Percentiles rank a stretch among this genome's conserved stretches.
Conservation (phyloP, 2,113 vertebrate genomes). For the Syrrhaptes paradoxus region DNA sequence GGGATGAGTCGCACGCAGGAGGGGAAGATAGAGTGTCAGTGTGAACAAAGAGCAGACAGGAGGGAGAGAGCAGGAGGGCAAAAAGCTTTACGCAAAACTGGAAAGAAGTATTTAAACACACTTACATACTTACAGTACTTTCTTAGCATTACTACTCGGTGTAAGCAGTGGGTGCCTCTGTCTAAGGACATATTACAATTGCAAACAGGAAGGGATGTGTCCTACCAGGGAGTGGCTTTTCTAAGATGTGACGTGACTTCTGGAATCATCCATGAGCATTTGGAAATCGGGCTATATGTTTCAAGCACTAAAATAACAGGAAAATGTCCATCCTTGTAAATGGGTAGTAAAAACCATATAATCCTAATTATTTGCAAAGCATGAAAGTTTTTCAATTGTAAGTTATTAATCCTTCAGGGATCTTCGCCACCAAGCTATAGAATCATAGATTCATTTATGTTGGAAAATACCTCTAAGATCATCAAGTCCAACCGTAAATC, state of each 20-base stretch:
- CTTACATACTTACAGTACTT: not conserved
- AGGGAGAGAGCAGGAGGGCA: not conserved
- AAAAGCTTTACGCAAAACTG: not conserved
- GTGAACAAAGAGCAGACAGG: rapidly evolving
- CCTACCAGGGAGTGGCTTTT: not conserved
- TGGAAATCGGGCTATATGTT: not conserved
- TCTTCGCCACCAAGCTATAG: not conserved
- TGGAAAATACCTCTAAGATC: not conserved
- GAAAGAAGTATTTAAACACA: not conserved
- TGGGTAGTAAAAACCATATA: not conserved
- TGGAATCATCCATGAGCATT: not conserved
- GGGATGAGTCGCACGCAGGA: not conserved
- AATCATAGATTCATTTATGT: not conserved
- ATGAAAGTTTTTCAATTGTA: not conserved
- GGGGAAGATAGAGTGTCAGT: not conserved
- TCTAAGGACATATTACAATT: not conserved
- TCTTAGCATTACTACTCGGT: not conserved
- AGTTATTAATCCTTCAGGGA: not conserved
- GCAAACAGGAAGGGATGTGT: not conserved
- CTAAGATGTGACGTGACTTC: not conserved
- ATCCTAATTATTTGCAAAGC: not conserved
- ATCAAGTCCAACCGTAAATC: too few relatives aligned
- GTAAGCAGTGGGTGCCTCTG: not conserved
- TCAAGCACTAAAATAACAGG: not conserved
- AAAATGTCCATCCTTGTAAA: not conserved